Conservation (phyloP, 1,140 invertebrate species). For the Metopolophium dirhodum region DNA sequence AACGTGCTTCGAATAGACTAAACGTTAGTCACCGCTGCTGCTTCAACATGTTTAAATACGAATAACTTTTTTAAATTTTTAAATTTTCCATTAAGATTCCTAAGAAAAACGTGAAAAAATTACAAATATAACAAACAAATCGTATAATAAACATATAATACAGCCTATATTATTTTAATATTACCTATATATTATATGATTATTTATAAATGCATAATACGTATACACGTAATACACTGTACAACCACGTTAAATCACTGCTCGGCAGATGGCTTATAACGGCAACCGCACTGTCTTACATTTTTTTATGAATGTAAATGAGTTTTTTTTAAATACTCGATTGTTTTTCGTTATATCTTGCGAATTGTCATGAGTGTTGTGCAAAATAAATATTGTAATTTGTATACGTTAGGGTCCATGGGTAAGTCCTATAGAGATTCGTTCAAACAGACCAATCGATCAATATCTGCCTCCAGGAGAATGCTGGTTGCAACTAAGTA, state of each 20-base stretch:
- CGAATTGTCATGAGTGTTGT: neutral
- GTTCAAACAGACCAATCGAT: too few relatives aligned
- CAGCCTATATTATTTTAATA: neutral
- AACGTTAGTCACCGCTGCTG: neutral
- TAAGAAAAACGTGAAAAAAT: neutral
- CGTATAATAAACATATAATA: neutral
- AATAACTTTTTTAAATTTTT: neutral
- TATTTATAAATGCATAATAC: neutral
- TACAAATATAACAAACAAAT: neutral
- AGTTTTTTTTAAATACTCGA: neutral
- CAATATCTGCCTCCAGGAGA: neutral
- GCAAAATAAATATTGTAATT: neutral
- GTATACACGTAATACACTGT: neutral
- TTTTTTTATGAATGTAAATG: neutral
- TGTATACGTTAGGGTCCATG: neutral
- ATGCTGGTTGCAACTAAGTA: neutral
- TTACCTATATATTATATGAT: neutral
- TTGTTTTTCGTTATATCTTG: neutral
- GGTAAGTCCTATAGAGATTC: too few relatives aligned
- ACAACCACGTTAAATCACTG: neutral
- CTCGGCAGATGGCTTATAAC: neutral
- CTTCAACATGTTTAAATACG: neutral
- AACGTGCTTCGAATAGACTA: neutral
- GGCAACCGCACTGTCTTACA: neutral
- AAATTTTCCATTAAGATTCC: neutral